Conservation (phyloP, 2,888 invertebrate genomes). For the Caenorhabditis wallacei region DNA sequence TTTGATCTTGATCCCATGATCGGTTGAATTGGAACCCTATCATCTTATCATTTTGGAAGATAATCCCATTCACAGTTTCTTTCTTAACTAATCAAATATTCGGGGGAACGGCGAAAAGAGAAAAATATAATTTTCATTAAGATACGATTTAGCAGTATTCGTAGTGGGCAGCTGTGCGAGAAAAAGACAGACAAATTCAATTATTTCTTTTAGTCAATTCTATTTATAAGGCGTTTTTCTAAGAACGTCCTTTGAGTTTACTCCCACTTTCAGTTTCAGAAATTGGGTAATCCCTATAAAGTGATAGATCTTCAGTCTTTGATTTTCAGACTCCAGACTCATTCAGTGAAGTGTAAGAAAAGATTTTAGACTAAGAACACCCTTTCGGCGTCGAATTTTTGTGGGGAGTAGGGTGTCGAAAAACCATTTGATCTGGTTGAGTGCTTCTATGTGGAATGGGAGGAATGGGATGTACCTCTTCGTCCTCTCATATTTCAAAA, state of each 20-base stretch:
- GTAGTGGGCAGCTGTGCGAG: neutral
- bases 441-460: slow-evolving; percentile 7
- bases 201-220: neutral
- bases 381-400: neutral
- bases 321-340: neutral
- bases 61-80: too few relatives aligned
- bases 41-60: too few relatives aligned
- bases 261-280: neutral
- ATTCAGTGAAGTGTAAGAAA: neutral
- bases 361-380: slow-evolving; percentile 4
- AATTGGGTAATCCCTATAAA: too few relatives aligned
- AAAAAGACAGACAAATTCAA: neutral
- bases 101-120: too few relatives aligned
- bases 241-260: neutral
- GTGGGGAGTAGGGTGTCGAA: slow-evolving; percentile 51
- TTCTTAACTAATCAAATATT: too few relatives aligned
- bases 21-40: too few relatives aligned
- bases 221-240: neutral
- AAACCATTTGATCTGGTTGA: slow-evolving; percentile 61
- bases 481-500: slow-evolving; percentile 54
- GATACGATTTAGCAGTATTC: neutral
- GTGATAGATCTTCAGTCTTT: neutral
- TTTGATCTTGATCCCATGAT: too few relatives aligned
- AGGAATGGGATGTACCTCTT: neutral
- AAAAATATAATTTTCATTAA: too few relatives aligned